Percentiles rank a stretch among this genome's conserved stretches.
Evolutionary conservation across 1,140 invertebrate genomes (phyloP).

Genomic region (Diprion similis): DNA sequence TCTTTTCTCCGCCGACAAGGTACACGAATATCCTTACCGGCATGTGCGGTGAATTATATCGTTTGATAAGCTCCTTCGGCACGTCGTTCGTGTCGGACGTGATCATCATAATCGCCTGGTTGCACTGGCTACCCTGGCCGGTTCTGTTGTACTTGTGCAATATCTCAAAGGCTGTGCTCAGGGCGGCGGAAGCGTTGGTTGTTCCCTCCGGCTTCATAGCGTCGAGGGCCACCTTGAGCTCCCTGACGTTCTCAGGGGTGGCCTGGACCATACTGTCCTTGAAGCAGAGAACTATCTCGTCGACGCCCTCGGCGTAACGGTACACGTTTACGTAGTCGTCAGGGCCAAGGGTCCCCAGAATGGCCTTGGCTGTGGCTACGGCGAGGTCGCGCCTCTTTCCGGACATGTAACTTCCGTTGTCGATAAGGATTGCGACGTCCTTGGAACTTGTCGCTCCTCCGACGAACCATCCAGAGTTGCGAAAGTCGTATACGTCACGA

Average conservation of each 20-base stretch:
- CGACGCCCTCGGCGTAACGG: constrained; percentile 77
- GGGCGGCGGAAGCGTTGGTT: constrained; percentile 92
- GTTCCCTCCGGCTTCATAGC: constrained; percentile 74
- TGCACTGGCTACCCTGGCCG: constrained; percentile 88
- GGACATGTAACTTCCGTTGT: constrained; percentile 88
- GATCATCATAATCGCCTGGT: constrained; percentile 97
- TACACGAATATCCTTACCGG: constrained; percentile 97
- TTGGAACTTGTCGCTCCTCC: constrained; percentile 96
- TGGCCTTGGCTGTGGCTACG: constrained; percentile 81
- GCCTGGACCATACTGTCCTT: constrained; percentile 88
- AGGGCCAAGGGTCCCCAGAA: constrained; percentile 93
- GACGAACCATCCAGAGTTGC: constrained; percentile 91
- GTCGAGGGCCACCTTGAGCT: constrained; percentile 79
- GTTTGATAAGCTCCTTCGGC: constrained; percentile 80
- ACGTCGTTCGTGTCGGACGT: constrained; percentile 79
- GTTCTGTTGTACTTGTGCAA: constrained; percentile 87
- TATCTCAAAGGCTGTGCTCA: constrained; percentile 91
- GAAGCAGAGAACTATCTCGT: constrained; percentile 85
- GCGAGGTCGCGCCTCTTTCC: constrained; percentile 86
- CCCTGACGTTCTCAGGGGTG: constrained; percentile 84
- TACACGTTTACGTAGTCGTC: constrained; percentile 98
- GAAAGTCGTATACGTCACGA: constrained; percentile 86
- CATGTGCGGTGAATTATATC: constrained; percentile 91
- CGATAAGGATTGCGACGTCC: constrained; percentile 91
- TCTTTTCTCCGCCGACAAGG: constrained; percentile 91